Base-by-base conservation (phyloP, 1,140 invertebrate genomes). In the Drosophila oshimai region DNA sequence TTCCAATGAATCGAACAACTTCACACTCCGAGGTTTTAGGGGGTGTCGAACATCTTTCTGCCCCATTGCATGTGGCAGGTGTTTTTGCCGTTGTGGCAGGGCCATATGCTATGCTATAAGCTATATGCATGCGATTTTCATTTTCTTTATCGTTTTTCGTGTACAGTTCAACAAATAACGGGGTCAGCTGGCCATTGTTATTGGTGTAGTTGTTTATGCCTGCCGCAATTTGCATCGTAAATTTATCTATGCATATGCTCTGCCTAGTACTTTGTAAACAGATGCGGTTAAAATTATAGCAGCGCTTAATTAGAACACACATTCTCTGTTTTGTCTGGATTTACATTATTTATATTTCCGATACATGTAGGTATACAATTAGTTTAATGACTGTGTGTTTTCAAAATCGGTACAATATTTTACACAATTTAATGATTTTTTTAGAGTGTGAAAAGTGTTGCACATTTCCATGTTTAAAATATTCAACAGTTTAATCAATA, bases 101-200 rank as follows among this genome's bases (percentile, higher is more conserved):
- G 61, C 53, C 58, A 34, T 33, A 62, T 62, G 53, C 47, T 54
- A 36, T 36, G 46, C 50, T 31, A 31, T 41, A 54, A 33, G 26
- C 28, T 47, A 53, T 36, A 22, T 31, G 33, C 54, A 61, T 64
- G 75, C 60, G 60, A 75, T 72, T 74, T 81, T 76, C 36, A 31
- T 61, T 33, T 49, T 41, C 15, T 72, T 57, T 61, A 50, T 58
- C 62, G 73, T 54, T 65, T 41, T 74, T 74, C 39, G 72, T 64
- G 62, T 69, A 86, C 81, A 86, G 81, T 86, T 86, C 81, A 86
- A 81, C 81, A 86, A 70, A 44, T 87, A 86, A 81, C 73, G 81
- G 76, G 81, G 81, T 86, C 81, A 86, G 62, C 81, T 70, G 81
- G 81, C 64, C 64, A 83, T 79, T 86, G 69, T 78, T 78, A 67